Percentiles rank a stretch among this genome's conserved stretches.
Conservation (phyloP, 2,888 invertebrate genomes). For the Steinernema hermaphroditum region DNA sequence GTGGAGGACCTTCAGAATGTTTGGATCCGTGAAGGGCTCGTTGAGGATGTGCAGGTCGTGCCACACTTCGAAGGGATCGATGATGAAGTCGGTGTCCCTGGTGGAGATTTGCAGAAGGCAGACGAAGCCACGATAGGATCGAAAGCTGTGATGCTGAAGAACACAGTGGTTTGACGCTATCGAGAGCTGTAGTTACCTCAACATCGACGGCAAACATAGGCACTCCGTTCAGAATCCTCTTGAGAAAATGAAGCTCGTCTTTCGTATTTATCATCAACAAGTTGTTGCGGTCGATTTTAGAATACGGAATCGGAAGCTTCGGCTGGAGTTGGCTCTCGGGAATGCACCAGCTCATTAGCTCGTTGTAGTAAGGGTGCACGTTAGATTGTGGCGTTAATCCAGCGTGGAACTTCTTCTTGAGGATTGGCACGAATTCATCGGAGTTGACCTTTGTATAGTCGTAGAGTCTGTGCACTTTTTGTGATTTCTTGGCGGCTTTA, state of each 20-base stretch:
- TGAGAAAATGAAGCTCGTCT: conserved; percentile 74
- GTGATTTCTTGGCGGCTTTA: background rate
- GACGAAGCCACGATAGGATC: conserved; percentile 89
- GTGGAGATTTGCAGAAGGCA: conserved; percentile 93
- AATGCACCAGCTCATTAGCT: conserved; percentile 47
- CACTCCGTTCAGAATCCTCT: conserved; percentile 75
- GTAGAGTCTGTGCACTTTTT: background rate
- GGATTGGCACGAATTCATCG: conserved; percentile 46
- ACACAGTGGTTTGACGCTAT: background rate
- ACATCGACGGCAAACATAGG: conserved; percentile 85
- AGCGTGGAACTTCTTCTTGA: conserved; percentile 47
- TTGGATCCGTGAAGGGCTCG: conserved; percentile 84
- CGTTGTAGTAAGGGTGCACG: conserved; percentile 52
- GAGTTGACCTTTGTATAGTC: conserved; percentile 38
- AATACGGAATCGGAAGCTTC: background rate
- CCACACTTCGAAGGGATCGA: conserved; percentile 84
- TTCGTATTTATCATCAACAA: conserved; percentile 75
- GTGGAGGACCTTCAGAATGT: conserved; percentile 87
- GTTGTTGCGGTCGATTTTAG: no score
- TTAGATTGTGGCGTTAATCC: background rate
- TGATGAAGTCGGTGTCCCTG: conserved; percentile 78
- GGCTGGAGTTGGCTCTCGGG: conserved; percentile 41
- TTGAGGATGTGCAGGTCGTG: conserved; percentile 82
- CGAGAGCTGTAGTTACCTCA: conserved; percentile 63
- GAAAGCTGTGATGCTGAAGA: conserved; percentile 81